Base-by-base conservation (phyloP, 2,888 invertebrate species). In the Junonia oenone region DNA sequence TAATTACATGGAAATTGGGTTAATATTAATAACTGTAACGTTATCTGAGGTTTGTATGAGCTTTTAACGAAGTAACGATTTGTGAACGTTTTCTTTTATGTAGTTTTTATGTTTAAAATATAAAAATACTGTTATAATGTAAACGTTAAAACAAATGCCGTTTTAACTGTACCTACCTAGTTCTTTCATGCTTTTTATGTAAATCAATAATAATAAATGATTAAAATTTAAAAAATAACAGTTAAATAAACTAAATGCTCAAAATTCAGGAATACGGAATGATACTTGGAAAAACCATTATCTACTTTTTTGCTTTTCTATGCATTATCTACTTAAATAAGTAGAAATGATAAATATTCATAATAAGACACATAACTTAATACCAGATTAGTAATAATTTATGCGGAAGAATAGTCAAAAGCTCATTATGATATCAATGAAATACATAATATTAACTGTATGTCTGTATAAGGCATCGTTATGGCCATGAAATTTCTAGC, bases 1-100 rank as follows among this genome's bases (percentile, higher is more conserved):
- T 54, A 47, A 54, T 54, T 54, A 54, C 22, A 40, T 31, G 6
- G 40, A 40, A 54, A 54, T 48, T 48, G 15, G 53, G 53, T 54
- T 54, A 54, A 48, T 43, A 47, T 3, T 8, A 29, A 45, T 14
- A 26, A 11, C 13, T 43, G 35, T 35, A 35, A 35, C 14, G 35
- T 13, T 35, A 35, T 35, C 35, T 13, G 14, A 2, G 17, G 17
- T 17, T 19, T 19, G 17, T 11, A 19, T 40, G 1, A 19, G 4
- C 19, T 38, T 38, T 19, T 40, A 40, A 40, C 19, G 38, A 40
- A n/a, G 31, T 22, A 22, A 22, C 35, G 1, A 13, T 6, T 35
- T 13, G 6, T n/a, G 6, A 13, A 35, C 13, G 9, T 6, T 29
- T n/a, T 33, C n/a, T n/a, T 33, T 33, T n/a, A n/a, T n/a, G n/a